A percentile compares a stretch with the other conserved stretches of the same genome.
These are phyloP conservation scores for Enteromius viviparus DNA, from an alignment of 2,797 vertebrate species.

Conservation along the genomic window DNA sequence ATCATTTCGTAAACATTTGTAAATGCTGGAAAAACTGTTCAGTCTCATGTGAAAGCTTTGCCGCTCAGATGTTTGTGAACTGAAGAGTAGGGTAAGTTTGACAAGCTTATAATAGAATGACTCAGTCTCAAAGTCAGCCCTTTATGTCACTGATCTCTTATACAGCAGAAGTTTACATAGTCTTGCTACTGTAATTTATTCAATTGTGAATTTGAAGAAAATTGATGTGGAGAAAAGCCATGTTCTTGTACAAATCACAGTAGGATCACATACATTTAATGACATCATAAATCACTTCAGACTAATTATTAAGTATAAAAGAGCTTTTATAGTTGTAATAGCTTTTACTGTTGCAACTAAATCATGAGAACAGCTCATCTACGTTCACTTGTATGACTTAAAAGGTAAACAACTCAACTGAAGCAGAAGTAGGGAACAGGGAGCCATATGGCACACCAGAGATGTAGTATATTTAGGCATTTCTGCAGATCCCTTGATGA, in stretches of 20 bases:
- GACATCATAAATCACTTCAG: constrained; percentile 14
- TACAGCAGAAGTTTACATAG: neutral
- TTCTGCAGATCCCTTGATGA: neutral
- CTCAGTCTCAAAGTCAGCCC: constrained; percentile 2
- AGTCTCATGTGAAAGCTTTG: neutral
- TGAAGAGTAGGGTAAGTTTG: neutral
- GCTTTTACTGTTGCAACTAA: constrained; percentile 16
- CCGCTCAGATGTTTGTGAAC: constrained; percentile 3
- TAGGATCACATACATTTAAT: neutral
- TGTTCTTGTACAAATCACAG: neutral
- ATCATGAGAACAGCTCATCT: neutral
- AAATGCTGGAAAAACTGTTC: neutral
- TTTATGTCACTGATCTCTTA: constrained; percentile 21
- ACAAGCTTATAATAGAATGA: neutral
- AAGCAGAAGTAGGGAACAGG: neutral
- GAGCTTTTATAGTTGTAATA: constrained; percentile 21
- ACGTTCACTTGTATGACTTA: neutral
- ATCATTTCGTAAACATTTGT: neutral
- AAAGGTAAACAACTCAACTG: neutral
- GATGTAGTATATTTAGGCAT: too few species aligned
- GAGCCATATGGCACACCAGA: neutral
- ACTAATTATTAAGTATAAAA: constrained; percentile 18
- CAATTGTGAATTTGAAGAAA: constrained; percentile 10
- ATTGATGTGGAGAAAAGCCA: neutral
- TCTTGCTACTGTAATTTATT: constrained; percentile 1